Conservation (phyloP, 2,888 invertebrate species). For the Drosophila nr. medialis region DNA sequence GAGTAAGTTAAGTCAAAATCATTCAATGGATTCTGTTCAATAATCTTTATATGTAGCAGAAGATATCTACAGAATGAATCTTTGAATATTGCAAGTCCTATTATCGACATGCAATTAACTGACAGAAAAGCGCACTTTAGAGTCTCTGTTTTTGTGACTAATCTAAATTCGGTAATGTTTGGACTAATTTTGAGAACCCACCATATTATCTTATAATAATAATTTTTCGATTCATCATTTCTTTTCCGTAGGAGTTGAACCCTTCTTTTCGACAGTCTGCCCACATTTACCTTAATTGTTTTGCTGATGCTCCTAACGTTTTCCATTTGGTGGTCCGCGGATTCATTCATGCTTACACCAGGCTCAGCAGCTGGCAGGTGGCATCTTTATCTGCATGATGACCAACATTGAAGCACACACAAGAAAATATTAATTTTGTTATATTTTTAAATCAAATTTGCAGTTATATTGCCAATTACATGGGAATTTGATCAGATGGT, state of each 20-base stretch:
- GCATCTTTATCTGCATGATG: constrained; percentile 42
- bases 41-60: not conserved
- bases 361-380: constrained; percentile 36
- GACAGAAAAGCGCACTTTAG: not conserved
- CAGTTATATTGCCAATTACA: constrained; percentile 37
- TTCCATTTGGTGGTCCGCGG: constrained; percentile 54
- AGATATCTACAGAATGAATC: not conserved
- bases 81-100: not conserved
- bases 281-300: constrained; percentile 23
- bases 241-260: constrained; percentile 49
- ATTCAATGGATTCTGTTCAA: not conserved
- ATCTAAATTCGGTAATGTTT: constrained; percentile 5
- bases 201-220: not conserved
- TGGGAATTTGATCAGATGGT: not conserved
- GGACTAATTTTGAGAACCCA: constrained; percentile 27
- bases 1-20: not conserved
- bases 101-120: not conserved
- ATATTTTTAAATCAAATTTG: constrained; percentile 35
- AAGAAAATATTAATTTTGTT: not conserved
- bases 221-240: constrained; percentile 45
- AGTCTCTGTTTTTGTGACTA: not conserved
- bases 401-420: constrained; percentile 37
- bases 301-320: constrained; percentile 39
- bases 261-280: constrained; percentile 39
- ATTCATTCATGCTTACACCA: constrained; percentile 36